Evolutionary conservation across 2,797 vertebrate species (phyloP), one percentile per base, ranked within the genome.

Genomic region (Enteromius fasciolatus): DNA sequence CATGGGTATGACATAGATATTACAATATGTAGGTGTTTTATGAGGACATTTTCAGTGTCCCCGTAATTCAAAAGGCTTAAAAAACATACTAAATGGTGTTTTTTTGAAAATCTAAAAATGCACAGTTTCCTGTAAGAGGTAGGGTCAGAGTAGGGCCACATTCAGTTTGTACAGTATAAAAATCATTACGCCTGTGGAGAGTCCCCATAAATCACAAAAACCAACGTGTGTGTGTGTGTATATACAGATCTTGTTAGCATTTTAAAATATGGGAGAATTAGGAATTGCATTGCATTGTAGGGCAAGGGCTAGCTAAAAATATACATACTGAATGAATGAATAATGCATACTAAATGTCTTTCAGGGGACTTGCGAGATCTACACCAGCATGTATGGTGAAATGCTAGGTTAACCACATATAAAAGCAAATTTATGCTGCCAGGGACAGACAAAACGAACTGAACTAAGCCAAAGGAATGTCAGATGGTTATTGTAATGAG

Each of bases 401-500:
- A 48, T 5, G 4, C 39, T 15, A 66, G 57, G 28, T 23, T 78
- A 31, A 66, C 61, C 11, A 70, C 66, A 72, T 17, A 64, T 41
- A 76, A 48, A 76, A 74, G 74, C 67, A 64, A 57, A 73, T 41
- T 28, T 23, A 83, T 36, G 14, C 28, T 72, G 48, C 39, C 50
- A 70, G 18, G 17, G 39, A 50, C 75, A 18, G 57, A 73, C 36
- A 69, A 52, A 48, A 78, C 11, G 63, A 57, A 68, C 59, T 81
- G 48, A 61, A 77, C 41, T 5, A 17, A 82, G n/a, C 48, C 75
- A 44, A 68, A 86, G 74, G 72, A 81, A 76, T 81, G 39, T 52
- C 66, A 64, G n/a, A 23, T 23, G 57, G 82, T 33, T 68, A 63
- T 74, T 66, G 69, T 67, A 72, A 70, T 83, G 67, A 72, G 44